phyloP scores from a whole-genome alignment of 1,140 invertebrate genomes.

The Cherax destructor region DNA sequence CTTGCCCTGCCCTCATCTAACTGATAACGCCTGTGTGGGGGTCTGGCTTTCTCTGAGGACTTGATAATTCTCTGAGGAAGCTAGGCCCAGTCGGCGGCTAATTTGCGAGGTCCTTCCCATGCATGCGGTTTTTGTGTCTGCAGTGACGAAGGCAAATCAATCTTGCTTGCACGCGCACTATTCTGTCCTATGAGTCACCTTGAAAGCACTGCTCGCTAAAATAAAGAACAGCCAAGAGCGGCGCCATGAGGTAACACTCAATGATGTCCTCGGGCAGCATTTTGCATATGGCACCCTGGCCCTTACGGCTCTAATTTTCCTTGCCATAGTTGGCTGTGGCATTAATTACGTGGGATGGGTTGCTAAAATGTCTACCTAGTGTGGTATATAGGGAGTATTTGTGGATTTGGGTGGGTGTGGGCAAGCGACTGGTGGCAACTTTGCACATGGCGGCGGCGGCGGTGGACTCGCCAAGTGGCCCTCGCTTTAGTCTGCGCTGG shows the following conservation, averaged over 20 bases:
- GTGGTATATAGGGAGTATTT: slow-evolving; percentile 4
- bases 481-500: slow-evolving; percentile 64
- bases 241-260: slow-evolving; percentile 65
- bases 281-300: slow-evolving; percentile 45
- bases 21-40: slow-evolving; percentile 57
- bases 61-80: background rate
- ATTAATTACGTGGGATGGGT: background rate
- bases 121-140: slow-evolving; percentile 38
- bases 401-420: slow-evolving; percentile 44
- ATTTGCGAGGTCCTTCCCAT: slow-evolving; percentile 11
- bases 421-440: slow-evolving; percentile 51
- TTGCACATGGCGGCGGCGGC: slow-evolving; percentile 48
- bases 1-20: background rate
- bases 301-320: background rate
- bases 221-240: slow-evolving; percentile 62
- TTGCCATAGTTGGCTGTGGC: background rate
- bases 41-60: background rate
- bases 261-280: slow-evolving; percentile 40
- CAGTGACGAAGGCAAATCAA: slow-evolving; percentile 65
- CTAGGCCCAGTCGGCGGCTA: background rate
- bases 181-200: slow-evolving; percentile 65
- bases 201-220: slow-evolving; percentile 61
- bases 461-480: slow-evolving; percentile 57
- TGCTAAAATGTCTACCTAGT: background rate
- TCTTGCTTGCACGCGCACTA: slow-evolving; percentile 67